Evolutionary conservation across 2,113 vertebrate species (phyloP).

Genomic region (Pampusana beccarii): DNA sequence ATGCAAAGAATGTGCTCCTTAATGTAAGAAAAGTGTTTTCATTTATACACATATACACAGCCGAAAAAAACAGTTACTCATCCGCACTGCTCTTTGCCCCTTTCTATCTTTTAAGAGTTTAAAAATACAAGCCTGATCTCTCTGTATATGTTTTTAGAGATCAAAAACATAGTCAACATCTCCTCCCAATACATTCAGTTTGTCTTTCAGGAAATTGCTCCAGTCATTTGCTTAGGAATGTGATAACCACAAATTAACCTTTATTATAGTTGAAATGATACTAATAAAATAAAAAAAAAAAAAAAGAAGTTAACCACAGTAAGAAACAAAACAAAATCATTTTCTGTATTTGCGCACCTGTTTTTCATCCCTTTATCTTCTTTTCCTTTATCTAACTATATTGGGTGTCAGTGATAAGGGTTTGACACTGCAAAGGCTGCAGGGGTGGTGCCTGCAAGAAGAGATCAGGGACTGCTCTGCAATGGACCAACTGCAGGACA

Average conservation of each 20-base stretch:
- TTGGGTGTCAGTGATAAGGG: neutral
- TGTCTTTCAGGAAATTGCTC: neutral
- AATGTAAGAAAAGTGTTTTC: neutral
- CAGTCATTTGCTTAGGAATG: neutral
- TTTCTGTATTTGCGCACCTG: neutral
- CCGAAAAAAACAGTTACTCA: fast-evolving
- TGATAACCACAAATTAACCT: neutral
- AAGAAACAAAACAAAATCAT: neutral
- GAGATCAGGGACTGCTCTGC: neutral
- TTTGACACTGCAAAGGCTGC: neutral
- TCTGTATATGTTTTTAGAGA: neutral
- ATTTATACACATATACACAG: neutral
- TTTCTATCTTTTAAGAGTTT: neutral
- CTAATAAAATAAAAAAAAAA: neutral
- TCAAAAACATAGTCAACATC: neutral
- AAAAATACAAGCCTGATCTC: neutral
- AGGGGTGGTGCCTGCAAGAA: neutral
- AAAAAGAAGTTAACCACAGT: neutral
- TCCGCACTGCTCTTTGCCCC: neutral
- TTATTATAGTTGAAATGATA: neutral
- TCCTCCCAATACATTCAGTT: neutral
- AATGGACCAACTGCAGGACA: neutral
- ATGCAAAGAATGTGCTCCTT: neutral
- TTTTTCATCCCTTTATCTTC: neutral
- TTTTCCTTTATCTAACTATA: neutral